These are phyloP conservation scores for Eilema sororculum DNA, from an alignment of 2,888 invertebrate species.

Conservation along the genomic window DNA sequence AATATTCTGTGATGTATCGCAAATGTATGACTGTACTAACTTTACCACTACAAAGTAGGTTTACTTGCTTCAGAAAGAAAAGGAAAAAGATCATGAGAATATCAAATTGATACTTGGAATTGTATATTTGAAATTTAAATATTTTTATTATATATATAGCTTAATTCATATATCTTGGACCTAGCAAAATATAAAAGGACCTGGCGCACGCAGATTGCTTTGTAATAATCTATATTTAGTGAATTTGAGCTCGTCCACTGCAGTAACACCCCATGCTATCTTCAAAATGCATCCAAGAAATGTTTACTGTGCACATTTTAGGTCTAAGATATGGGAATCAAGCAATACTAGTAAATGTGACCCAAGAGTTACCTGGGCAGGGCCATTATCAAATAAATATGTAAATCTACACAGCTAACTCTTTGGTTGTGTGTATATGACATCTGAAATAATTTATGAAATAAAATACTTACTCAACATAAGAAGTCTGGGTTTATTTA, in stretches of 20 bases:
- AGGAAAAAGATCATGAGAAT: neutral
- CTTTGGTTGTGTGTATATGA: neutral
- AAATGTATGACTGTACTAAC: neutral
- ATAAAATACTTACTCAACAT: constrained; percentile 89
- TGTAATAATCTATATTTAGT: too few species aligned
- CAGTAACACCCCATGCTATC: too few species aligned
- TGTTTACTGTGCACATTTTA: too few species aligned
- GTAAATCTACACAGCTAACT: neutral
- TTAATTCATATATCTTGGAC: neutral
- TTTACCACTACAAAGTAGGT: neutral
- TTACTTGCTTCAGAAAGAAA: neutral
- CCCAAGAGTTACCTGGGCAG: neutral
- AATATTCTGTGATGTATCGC: neutral
- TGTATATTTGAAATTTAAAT: neutral
- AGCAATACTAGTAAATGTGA: neutral
- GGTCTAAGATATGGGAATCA: too few species aligned
- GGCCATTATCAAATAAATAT: neutral
- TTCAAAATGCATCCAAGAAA: too few species aligned
- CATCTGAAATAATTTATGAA: constrained; percentile 4
- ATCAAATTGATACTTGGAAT: neutral
- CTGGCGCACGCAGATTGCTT: too few species aligned
- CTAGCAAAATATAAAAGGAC: too few species aligned
- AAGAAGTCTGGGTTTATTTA: constrained; percentile 91
- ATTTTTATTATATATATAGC: too few species aligned
- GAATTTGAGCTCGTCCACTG: too few species aligned